These are phyloP conservation scores for Drosophila prostipennis DNA, from an alignment of 2,888 invertebrate genomes.

Conservation along the genomic window DNA sequence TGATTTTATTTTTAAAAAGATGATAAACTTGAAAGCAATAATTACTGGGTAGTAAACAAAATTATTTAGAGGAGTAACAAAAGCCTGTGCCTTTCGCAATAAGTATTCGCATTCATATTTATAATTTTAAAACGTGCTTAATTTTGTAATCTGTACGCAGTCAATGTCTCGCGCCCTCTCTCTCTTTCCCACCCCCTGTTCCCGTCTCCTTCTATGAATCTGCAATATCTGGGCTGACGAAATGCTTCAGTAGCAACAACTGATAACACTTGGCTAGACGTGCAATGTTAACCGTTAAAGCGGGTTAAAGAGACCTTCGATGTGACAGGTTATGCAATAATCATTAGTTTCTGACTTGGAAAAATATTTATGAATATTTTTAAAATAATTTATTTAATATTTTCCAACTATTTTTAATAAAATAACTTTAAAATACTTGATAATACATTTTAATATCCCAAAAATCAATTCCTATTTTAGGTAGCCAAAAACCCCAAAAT, in stretches of 20 bases:
- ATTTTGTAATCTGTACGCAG: constrained; percentile 59
- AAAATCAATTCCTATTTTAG: no score
- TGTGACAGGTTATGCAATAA: background rate
- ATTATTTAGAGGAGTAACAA: background rate
- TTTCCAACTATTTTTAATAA: no score
- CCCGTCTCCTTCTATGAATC: background rate
- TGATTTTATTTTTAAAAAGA: background rate
- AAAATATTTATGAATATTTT: no score
- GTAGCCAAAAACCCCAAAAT: background rate
- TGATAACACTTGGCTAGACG: constrained; percentile 13
- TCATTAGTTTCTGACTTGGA: background rate
- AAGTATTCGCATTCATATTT: constrained; percentile 3
- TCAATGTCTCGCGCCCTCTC: background rate
- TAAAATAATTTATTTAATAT: no score
- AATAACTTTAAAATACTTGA: no score
- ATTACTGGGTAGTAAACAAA: background rate
- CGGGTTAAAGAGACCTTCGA: constrained; percentile 28
- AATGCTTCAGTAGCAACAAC: constrained; percentile 4
- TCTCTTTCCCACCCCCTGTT: background rate
- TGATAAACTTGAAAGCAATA: background rate
- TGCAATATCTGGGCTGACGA: constrained; percentile 8
- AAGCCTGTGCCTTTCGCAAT: constrained; percentile 5
- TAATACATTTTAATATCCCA: no score
- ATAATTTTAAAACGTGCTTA: constrained; percentile 61
- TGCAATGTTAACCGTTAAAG: constrained; percentile 20